These are phyloP conservation scores for Amphipoea oculea DNA, from an alignment of 2,888 invertebrate species.

Conservation along the genomic window DNA sequence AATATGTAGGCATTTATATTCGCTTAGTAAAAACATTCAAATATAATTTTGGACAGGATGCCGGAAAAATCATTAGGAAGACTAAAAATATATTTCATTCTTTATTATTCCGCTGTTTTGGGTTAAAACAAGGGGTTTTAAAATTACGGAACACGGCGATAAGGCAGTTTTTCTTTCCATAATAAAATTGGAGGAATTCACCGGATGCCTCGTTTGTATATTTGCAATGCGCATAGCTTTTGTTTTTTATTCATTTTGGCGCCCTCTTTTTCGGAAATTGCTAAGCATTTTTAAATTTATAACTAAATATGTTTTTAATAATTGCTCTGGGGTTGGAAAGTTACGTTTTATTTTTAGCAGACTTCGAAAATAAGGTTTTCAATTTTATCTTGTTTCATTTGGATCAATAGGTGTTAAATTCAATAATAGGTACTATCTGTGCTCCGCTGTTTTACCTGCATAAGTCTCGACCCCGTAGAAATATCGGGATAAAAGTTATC, in stretches of 20 bases:
- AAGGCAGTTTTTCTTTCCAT: constrained; percentile 65
- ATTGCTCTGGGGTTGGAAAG: constrained; percentile 4
- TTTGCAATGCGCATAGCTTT: constrained; percentile 49
- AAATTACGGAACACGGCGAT: constrained; percentile 62
- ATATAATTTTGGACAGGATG: constrained; percentile 67
- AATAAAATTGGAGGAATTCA: constrained; percentile 70
- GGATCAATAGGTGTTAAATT: not conserved
- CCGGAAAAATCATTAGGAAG: constrained; percentile 54
- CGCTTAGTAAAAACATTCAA: constrained; percentile 60
- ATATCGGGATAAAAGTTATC: not conserved
- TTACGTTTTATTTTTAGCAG: not conserved
- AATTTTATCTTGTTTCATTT: not conserved
- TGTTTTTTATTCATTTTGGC: constrained; percentile 44
- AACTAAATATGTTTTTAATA: constrained; percentile 29
- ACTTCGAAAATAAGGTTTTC: not conserved
- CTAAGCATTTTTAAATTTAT: constrained; percentile 44
- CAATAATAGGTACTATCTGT: not conserved
- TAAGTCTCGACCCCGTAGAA: not conserved
- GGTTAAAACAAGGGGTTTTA: constrained; percentile 70
- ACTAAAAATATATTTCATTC: constrained; percentile 69
- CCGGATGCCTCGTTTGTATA: constrained; percentile 54
- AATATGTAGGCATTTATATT: constrained; percentile 53
- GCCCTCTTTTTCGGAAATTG: constrained; percentile 31
- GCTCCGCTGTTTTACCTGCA: not conserved
- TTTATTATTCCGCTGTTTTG: constrained; percentile 70